phyloP scores from a whole-genome alignment of 2,113 vertebrate species.

The Tyrannus savana region DNA sequence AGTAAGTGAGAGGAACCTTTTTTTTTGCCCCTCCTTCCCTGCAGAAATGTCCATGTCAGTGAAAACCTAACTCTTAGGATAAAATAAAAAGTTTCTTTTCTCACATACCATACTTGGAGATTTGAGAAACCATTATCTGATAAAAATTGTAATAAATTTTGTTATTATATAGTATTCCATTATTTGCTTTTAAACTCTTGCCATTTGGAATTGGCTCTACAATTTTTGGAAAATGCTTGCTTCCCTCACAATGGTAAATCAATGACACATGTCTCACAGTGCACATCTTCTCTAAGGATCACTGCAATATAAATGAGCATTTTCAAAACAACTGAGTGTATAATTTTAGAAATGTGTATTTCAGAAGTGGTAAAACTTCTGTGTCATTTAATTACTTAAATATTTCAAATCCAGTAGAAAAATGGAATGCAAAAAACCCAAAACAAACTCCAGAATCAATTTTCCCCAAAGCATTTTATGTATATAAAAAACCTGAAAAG shows the following conservation, averaged over 20 bases:
- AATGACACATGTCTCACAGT: background rate
- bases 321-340: background rate
- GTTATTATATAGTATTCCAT: background rate
- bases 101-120: background rate
- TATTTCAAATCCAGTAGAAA: background rate
- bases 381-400: background rate
- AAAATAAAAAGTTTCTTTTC: background rate
- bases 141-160: background rate
- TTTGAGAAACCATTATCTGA: background rate
- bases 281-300: background rate
- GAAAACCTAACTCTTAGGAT: background rate
- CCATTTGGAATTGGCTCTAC: background rate
- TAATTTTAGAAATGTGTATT: background rate
- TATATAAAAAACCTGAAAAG: background rate
- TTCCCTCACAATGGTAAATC: background rate
- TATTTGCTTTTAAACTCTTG: background rate
- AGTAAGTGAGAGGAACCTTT: conserved; percentile 26
- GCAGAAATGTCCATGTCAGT: background rate
- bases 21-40: background rate
- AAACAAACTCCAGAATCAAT: background rate
- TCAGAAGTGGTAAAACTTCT: background rate
- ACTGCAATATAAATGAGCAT: background rate
- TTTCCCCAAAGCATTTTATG: background rate
- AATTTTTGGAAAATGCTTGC: background rate
- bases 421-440: background rate